These are phyloP conservation scores for Hypotaenidia okinawae DNA, from an alignment of 2,797 vertebrate species.

Conservation along the genomic window DNA sequence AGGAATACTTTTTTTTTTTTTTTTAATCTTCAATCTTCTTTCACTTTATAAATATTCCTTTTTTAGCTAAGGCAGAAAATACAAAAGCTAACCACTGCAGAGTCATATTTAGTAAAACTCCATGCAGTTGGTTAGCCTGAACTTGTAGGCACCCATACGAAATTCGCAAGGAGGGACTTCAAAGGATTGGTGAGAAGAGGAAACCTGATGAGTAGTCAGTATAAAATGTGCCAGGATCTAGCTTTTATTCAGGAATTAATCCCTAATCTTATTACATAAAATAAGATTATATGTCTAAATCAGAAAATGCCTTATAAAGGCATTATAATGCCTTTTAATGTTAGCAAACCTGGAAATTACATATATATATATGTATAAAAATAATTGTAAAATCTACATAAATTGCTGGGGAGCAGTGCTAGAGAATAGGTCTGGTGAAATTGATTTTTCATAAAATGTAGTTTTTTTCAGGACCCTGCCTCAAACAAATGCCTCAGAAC, in stretches of 20 bases:
- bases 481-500: neutral
- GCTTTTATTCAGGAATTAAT: neutral
- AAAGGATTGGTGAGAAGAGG: neutral
- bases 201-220: neutral
- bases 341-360: neutral
- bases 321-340: neutral
- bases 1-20: neutral
- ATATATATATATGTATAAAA: too few species aligned
- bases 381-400: neutral
- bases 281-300: neutral
- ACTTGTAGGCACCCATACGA: neutral
- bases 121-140: neutral
- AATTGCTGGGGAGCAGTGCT: neutral
- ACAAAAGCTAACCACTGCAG: neutral
- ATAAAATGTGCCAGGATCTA: neutral
- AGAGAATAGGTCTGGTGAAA: neutral
- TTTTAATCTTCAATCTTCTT: neutral
- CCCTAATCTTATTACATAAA: neutral
- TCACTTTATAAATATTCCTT: neutral
- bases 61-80: neutral
- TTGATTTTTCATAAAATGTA: neutral
- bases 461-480: neutral
- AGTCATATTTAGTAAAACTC: neutral
- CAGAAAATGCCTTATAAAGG: neutral
- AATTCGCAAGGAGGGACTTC: neutral